Evolutionary conservation across 1,140 invertebrate genomes (phyloP), one percentile per base, ranked within the genome.

Genomic region (Trichomalopsis sarcophagae): DNA sequence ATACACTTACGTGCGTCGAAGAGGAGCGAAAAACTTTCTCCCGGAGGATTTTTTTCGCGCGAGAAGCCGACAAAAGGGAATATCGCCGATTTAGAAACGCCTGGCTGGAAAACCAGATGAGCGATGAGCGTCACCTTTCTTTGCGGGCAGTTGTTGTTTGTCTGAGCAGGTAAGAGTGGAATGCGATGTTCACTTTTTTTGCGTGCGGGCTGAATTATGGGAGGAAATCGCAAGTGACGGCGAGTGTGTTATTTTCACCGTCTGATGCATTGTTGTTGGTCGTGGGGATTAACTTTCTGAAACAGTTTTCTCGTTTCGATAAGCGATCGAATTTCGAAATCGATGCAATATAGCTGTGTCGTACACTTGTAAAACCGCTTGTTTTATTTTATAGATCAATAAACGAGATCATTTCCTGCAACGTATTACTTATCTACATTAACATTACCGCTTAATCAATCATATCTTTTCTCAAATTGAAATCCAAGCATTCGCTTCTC

Each of bases 21-120:
- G 81, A 82, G 44, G 30, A 75, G 44, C 47, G 71, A 30, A 75
- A 66, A 62, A 75, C 74, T 82, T 82, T 82, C 81, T 81, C 80
- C 36, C 27, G 80, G 33, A 23, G n/a, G 17, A 74, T 44, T 40
- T 74, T 21, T 74, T 17, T 36, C 3, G 33, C 33, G 33, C 73
- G 36, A 62, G 62, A 66, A 30, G 73, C 13, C 17, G 36, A 40
- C 17, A 71, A 62, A 62, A n/a, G 17, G 17, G 17, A 62, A 62
- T n/a, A 62, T 55, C 9, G 9, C n/a, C 66, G 66, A 69, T 69
- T 69, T 69, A 69, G 66, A 69, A 69, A 69, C 77, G 27, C 30
- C 50, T 14, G 17, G 50, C 17, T 17, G 23, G 40, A 44, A 44
- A 44, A 44, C 40, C 40, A 44, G 40, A 44, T 44, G 40, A 9